These are phyloP conservation scores for Eumacrocentrus americanus DNA, from an alignment of 2,888 invertebrate species.

Conservation along the genomic window DNA sequence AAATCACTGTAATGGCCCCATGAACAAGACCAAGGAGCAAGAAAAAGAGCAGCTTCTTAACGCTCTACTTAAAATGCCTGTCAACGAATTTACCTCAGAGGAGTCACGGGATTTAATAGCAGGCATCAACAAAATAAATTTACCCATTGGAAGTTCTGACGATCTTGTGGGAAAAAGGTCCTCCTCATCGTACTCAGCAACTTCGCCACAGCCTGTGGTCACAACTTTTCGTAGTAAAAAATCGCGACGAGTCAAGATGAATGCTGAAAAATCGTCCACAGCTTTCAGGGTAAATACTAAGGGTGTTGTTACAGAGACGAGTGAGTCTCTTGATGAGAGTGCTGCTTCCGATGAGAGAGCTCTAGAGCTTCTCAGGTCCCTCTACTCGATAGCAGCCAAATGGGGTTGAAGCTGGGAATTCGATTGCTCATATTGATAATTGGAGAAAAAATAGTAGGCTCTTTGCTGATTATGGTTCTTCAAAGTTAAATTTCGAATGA, in stretches of 20 bases:
- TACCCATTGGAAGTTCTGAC: slow-evolving; percentile 44
- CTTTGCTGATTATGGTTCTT: neutral
- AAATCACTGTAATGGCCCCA: slow-evolving; percentile 76
- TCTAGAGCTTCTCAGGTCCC: slow-evolving; percentile 79
- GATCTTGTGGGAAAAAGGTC: slow-evolving; percentile 13
- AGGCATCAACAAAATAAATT: slow-evolving; percentile 48
- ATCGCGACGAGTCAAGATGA: slow-evolving; percentile 50
- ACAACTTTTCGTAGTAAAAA: slow-evolving; percentile 52
- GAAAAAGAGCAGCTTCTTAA: slow-evolving; percentile 73
- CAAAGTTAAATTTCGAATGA: neutral
- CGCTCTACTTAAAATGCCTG: slow-evolving; percentile 72
- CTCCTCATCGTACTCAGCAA: slow-evolving; percentile 23
- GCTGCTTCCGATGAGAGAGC: slow-evolving; percentile 76
- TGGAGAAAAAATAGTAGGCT: too few species aligned
- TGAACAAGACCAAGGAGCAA: slow-evolving; percentile 73
- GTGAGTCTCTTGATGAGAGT: slow-evolving; percentile 54
- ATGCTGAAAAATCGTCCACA: slow-evolving; percentile 52
- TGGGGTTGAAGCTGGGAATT: slow-evolving; percentile 69
- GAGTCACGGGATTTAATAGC: slow-evolving; percentile 60
- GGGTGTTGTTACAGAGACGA: slow-evolving; percentile 56
- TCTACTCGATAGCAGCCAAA: slow-evolving; percentile 83
- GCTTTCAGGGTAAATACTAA: slow-evolving; percentile 48
- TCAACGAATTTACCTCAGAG: slow-evolving; percentile 56
- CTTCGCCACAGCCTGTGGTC: slow-evolving; percentile 42
- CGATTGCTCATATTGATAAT: neutral